These are phyloP conservation scores for Dasysyrphus tricinctus DNA, from an alignment of 2,888 invertebrate species.

Conservation along the genomic window DNA sequence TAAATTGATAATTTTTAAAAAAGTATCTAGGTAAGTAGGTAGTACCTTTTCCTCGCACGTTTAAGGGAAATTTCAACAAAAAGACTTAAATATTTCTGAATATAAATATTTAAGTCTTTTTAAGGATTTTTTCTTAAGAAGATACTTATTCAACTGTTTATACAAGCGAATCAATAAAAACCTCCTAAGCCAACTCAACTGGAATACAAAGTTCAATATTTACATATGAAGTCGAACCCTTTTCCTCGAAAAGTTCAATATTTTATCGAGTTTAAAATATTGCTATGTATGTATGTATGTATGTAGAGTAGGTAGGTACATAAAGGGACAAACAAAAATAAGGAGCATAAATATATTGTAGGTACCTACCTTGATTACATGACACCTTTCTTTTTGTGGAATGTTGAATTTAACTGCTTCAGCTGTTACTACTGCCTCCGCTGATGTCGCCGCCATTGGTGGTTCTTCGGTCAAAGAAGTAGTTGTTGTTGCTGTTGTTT, in stretches of 20 bases:
- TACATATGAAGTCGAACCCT: conserved; percentile 29
- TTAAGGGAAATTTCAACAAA: not conserved
- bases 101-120: too few relatives aligned
- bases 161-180: not conserved
- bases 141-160: conserved; percentile 16
- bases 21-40: too few relatives aligned
- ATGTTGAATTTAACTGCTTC: conserved; percentile 43
- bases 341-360: conserved; percentile 37
- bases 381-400: conserved; percentile 68
- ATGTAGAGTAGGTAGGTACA: too few relatives aligned
- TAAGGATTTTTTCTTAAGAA: not conserved
- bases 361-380: conserved; percentile 68
- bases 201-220: conserved; percentile 59
- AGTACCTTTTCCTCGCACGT: not conserved
- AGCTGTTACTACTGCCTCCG: not conserved
- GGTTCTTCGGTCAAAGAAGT: conserved; percentile 6
- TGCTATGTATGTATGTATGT: not conserved
- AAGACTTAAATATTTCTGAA: not conserved
- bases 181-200: conserved; percentile 46
- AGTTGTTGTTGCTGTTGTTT: not conserved
- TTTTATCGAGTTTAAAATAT: conserved; percentile 63
- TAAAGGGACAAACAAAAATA: conserved; percentile 45
- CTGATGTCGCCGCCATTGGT: not conserved
- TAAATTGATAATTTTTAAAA: not conserved
- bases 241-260: conserved; percentile 60